Conservation (phyloP, 2,888 invertebrate genomes). For the Antitype chi region DNA sequence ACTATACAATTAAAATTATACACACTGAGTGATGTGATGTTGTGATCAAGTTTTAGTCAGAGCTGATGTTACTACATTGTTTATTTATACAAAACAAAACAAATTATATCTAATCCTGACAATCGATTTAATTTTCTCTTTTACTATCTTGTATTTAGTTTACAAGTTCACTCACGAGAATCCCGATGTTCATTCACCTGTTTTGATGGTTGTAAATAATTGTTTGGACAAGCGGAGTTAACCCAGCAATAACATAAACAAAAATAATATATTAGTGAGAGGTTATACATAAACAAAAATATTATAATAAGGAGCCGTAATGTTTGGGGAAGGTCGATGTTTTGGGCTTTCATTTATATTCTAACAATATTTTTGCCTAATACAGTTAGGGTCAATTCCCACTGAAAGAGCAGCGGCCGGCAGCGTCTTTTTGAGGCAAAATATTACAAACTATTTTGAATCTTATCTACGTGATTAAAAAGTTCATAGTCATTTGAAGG, state of each 20-base stretch:
- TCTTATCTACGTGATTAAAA: too few relatives aligned
- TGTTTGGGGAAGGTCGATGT: constrained; percentile 3
- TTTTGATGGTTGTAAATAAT: constrained; percentile 67
- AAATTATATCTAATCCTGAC: background rate
- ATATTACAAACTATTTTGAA: too few relatives aligned
- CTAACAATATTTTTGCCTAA: background rate
- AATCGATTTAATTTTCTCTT: background rate
- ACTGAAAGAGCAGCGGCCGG: too few relatives aligned
- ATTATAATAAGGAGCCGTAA: background rate
- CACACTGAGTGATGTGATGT: too few relatives aligned
- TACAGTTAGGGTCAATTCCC: too few relatives aligned
- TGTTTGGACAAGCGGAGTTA: constrained; percentile 61
- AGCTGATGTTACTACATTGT: background rate
- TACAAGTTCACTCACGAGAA: constrained; percentile 5
- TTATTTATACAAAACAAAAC: background rate
- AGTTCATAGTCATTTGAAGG: too few relatives aligned
- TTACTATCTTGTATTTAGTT: background rate
- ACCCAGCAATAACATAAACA: constrained; percentile 24
- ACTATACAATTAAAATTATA: too few relatives aligned
- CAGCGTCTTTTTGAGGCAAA: too few relatives aligned
- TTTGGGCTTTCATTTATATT: constrained; percentile 32
- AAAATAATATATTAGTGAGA: constrained; percentile 12
- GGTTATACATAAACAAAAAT: constrained; percentile 24
- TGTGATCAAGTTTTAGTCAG: background rate
- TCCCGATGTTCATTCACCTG: constrained; percentile 37